Evolutionary conservation across 2,797 vertebrate genomes (phyloP).

Genomic region (Zalophus californianus): DNA sequence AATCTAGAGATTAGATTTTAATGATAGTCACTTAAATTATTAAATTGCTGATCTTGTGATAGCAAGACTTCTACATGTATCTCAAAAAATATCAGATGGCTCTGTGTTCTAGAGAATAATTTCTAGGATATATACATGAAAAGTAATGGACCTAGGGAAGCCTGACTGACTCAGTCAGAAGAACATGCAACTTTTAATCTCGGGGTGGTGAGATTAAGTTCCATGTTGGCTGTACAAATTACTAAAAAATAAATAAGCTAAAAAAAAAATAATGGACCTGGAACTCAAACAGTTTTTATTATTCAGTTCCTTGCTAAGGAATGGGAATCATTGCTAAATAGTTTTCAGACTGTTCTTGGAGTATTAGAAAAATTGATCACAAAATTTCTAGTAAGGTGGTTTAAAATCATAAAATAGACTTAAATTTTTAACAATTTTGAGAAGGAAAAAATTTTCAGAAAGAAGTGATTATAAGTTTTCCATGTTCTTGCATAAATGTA

Average conservation of each 20-base stretch:
- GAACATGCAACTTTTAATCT: background rate
- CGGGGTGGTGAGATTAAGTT: background rate
- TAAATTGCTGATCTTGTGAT: constrained; percentile 48
- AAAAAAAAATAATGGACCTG: background rate
- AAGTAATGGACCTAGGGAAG: background rate
- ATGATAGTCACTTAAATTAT: background rate
- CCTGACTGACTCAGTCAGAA: background rate
- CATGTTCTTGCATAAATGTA: background rate
- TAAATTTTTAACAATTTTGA: background rate
- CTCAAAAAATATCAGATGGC: background rate
- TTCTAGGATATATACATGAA: constrained; percentile 14
- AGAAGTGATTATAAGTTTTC: background rate
- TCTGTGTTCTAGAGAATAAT: background rate
- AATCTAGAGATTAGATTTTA: background rate
- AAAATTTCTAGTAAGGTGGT: constrained; percentile 39
- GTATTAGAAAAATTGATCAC: constrained; percentile 11
- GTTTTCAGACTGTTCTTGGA: background rate
- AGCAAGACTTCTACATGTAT: background rate
- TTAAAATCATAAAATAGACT: constrained; percentile 47
- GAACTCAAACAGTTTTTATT: background rate
- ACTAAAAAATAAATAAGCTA: background rate
- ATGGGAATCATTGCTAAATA: background rate
- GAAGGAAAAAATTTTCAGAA: constrained; percentile 21
- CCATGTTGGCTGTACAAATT: background rate
- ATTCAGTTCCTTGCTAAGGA: background rate